phyloP scores from a whole-genome alignment of 2,113 vertebrate genomes.

The Thunnus thynnus region DNA sequence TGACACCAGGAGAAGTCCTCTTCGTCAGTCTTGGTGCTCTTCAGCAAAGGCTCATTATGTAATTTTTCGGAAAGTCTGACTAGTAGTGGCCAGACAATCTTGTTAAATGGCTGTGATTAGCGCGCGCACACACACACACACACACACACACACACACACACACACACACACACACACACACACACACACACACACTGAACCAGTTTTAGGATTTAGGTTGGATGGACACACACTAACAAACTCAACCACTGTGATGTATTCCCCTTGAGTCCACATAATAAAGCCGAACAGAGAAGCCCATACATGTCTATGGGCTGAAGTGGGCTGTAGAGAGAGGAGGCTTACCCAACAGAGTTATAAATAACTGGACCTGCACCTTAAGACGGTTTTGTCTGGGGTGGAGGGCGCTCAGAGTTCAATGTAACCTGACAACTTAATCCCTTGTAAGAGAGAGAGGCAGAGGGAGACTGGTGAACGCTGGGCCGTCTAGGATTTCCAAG shows the following conservation, averaged over 20 bases:
- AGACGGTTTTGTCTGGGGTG: constrained; percentile 78
- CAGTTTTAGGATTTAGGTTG: background rate
- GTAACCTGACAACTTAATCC: constrained; percentile 83
- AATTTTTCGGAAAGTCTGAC: constrained; percentile 78
- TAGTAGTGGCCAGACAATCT: constrained; percentile 60
- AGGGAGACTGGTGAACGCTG: constrained; percentile 38
- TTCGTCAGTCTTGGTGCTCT: constrained; percentile 59
- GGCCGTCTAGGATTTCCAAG: constrained; percentile 61
- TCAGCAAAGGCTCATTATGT: constrained; percentile 67
- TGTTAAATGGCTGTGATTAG: constrained; percentile 59
- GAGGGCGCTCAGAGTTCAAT: constrained; percentile 76
- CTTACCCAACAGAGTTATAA: constrained; percentile 80
- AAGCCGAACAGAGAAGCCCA: constrained; percentile 52
- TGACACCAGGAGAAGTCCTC: constrained; percentile 61
- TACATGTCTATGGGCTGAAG: constrained; percentile 62
- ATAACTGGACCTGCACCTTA: constrained; percentile 77
- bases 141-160: background rate
- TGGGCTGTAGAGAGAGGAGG: constrained; percentile 55
- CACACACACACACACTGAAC: background rate
- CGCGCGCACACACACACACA: constrained; percentile 8
- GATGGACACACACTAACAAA: constrained; percentile 6
- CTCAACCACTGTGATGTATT: constrained; percentile 17
- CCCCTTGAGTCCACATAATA: constrained; percentile 21
- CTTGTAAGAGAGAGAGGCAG: constrained; percentile 69
- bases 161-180: background rate